A percentile compares a stretch with the other conserved stretches of the same genome.
These are phyloP conservation scores for Drosophila hydei DNA, from an alignment of 1,140 invertebrate species.

Conservation along the genomic window DNA sequence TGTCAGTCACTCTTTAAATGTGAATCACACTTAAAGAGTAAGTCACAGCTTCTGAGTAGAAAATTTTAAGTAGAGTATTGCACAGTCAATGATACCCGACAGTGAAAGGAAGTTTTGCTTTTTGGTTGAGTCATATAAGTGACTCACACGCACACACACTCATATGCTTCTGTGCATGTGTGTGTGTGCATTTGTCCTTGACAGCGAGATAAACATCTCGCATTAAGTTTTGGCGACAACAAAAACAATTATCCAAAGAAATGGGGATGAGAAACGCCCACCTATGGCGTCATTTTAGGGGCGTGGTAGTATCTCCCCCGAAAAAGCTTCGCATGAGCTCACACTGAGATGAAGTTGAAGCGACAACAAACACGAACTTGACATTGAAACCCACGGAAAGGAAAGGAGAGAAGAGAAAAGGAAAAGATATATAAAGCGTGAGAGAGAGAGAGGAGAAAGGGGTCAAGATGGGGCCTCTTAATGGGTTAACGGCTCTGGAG, in stretches of 20 bases:
- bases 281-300: slow-evolving; percentile 59
- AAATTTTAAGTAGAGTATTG: not conserved
- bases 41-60: too few species aligned
- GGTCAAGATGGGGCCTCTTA: not conserved
- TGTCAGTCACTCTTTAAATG: too few species aligned
- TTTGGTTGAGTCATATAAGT: slow-evolving; percentile 49
- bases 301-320: slow-evolving; percentile 38
- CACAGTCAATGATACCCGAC: not conserved
- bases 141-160: slow-evolving; percentile 49
- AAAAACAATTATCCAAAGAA: not conserved
- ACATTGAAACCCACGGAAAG: slow-evolving; percentile 52
- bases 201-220: slow-evolving; percentile 55
- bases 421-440: not conserved
- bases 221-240: slow-evolving; percentile 31
- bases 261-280: slow-evolving; percentile 35
- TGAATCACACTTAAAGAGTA: too few species aligned
- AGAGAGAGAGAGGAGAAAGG: not conserved
- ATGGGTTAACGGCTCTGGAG: not conserved
- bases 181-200: slow-evolving; percentile 45
- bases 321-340: slow-evolving; percentile 47
- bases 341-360: slow-evolving; percentile 22
- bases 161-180: slow-evolving; percentile 18
- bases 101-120: slow-evolving; percentile 3
- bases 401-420: not conserved
- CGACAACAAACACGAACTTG: slow-evolving; percentile 55